phyloP scores from a whole-genome alignment of 2,888 invertebrate species.

The Chymomyza amoena region DNA sequence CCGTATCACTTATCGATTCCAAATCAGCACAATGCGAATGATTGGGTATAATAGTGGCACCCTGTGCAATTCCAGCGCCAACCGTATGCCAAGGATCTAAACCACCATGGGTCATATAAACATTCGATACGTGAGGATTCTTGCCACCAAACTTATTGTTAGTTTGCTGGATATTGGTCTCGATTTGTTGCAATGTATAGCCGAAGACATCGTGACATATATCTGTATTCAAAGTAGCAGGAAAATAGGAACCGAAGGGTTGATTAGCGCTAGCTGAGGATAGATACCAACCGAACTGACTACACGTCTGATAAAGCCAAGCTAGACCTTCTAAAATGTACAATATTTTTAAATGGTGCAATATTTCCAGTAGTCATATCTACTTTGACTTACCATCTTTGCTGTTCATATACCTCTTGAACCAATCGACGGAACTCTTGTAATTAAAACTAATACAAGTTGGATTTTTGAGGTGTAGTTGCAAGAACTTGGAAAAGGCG shows the following conservation, averaged over 20 bases:
- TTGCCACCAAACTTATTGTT: slow-evolving; percentile 79
- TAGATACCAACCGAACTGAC: slow-evolving; percentile 90
- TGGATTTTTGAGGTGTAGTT: slow-evolving; percentile 38
- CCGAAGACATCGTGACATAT: slow-evolving; percentile 58
- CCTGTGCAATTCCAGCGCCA: slow-evolving; percentile 69
- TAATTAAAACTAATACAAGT: slow-evolving; percentile 50
- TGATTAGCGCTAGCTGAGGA: slow-evolving; percentile 82
- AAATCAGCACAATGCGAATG: slow-evolving; percentile 69
- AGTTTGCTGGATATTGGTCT: slow-evolving; percentile 62
- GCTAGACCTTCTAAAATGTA: slow-evolving; percentile 81
- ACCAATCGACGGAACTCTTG: slow-evolving; percentile 40
- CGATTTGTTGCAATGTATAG: slow-evolving; percentile 30
- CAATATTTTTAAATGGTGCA: neutral
- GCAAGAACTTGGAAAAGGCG: slow-evolving; percentile 50
- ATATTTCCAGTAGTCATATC: neutral
- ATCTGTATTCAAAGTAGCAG: slow-evolving; percentile 55
- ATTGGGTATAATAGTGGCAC: slow-evolving; percentile 62
- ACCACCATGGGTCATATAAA: slow-evolving; percentile 80
- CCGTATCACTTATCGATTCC: slow-evolving; percentile 57
- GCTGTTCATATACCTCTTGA: slow-evolving; percentile 47
- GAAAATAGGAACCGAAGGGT: slow-evolving; percentile 79
- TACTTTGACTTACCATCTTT: slow-evolving; percentile 39
- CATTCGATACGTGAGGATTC: slow-evolving; percentile 78
- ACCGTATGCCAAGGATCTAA: slow-evolving; percentile 81
- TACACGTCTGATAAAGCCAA: slow-evolving; percentile 90